These are phyloP conservation scores for Mus pahari DNA, from an alignment of 2,113 vertebrate genomes.

Conservation along the genomic window DNA sequence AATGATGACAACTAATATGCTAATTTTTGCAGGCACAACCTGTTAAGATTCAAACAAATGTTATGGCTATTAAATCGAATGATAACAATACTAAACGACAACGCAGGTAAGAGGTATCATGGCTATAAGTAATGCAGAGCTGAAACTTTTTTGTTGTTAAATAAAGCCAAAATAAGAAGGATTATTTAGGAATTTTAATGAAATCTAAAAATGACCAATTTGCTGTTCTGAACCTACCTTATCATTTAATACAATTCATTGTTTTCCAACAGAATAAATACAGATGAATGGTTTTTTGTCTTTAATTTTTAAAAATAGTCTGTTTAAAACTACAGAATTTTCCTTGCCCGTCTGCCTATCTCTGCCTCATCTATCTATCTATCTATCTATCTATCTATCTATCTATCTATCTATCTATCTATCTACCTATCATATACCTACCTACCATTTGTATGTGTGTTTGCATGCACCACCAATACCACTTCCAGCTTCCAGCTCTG, in stretches of 20 bases:
- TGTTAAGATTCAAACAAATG: constrained; percentile 88
- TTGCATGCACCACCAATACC: neutral
- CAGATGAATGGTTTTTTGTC: neutral
- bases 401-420: neutral
- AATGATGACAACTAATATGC: neutral
- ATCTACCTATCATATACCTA: neutral
- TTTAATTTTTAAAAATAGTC: neutral
- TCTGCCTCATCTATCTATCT: too few relatives aligned
- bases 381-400: neutral
- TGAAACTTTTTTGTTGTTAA: neutral
- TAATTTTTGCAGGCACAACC: constrained; percentile 86
- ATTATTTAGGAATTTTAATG: neutral
- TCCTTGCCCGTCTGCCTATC: neutral
- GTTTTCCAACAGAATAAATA: constrained; percentile 13
- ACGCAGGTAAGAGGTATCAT: constrained; percentile 88
- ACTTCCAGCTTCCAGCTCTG: neutral
- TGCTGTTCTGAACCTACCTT: neutral
- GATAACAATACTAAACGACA: constrained; percentile 86
- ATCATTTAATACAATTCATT: neutral
- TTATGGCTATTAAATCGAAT: constrained; percentile 90
- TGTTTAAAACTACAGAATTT: neutral
- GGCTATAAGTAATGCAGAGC: neutral
- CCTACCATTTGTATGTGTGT: neutral
- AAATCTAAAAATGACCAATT: neutral
- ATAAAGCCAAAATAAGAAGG: constrained; percentile 28